Conservation (phyloP, 2,888 invertebrate genomes). For the Choreutis nemorana region DNA sequence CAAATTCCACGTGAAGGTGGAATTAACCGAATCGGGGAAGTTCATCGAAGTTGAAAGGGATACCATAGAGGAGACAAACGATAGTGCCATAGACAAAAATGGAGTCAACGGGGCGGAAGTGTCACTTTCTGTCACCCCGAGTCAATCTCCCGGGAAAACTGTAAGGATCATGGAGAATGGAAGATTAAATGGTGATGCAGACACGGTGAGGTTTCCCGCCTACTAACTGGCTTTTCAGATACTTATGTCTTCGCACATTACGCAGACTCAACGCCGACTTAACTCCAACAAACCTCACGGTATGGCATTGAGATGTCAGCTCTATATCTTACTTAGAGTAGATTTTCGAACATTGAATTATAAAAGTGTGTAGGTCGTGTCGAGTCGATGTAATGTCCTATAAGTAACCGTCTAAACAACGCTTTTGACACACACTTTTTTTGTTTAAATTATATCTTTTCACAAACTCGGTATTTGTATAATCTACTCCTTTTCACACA, state of each 20-base stretch:
- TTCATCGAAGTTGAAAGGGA: slow-evolving; percentile 60
- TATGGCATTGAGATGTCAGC: no score
- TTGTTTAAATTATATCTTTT: no score
- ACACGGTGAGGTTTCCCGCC: slow-evolving; percentile 33
- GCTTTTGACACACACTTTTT: no score
- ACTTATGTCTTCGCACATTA: no score
- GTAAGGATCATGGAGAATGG: slow-evolving; percentile 57
- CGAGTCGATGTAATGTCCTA: no score
- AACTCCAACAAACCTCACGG: no score
- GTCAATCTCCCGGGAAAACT: slow-evolving; percentile 46
- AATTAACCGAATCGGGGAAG: slow-evolving; percentile 58
- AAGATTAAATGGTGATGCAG: slow-evolving; percentile 31
- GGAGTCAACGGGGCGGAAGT: slow-evolving; percentile 17
- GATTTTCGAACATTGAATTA: slow-evolving; percentile 7
- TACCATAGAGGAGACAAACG: slow-evolving; percentile 17
- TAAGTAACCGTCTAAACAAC: no score
- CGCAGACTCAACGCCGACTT: no score
- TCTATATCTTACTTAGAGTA: slow-evolving; percentile 14
- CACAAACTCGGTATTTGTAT: no score
- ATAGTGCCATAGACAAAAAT: slow-evolving; percentile 12
- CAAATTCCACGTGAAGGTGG: no score
- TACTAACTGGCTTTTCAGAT: background rate
- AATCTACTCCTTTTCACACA: no score
- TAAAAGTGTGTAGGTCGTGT: background rate
- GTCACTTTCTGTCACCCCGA: slow-evolving; percentile 33